These are phyloP conservation scores for Salvelinus namaycush DNA, from an alignment of 2,113 vertebrate genomes.

Conservation along the genomic window DNA sequence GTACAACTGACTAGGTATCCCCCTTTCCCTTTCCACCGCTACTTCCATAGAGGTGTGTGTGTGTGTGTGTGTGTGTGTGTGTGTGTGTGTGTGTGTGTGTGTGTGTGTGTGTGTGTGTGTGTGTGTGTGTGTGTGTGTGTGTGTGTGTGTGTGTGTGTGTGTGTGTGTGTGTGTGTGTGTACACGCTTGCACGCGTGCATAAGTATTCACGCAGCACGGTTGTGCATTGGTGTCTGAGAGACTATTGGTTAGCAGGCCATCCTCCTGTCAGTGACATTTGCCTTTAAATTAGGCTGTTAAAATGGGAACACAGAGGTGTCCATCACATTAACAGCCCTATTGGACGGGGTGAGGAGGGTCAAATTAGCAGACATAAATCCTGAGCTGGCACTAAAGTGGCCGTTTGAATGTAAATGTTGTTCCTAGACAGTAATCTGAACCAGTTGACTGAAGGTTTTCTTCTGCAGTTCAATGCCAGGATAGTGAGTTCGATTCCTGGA, in stretches of 20 bases:
- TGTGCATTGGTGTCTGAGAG: slow-evolving; percentile 9
- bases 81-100: too few relatives aligned
- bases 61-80: too few relatives aligned
- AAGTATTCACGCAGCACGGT: not conserved
- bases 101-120: too few relatives aligned
- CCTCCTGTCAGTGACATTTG: slow-evolving; percentile 56
- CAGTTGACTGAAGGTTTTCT: not conserved
- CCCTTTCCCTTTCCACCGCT: too few relatives aligned
- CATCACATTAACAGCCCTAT: slow-evolving; percentile 20
- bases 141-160: too few relatives aligned
- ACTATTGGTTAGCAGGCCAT: not conserved
- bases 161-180: not conserved
- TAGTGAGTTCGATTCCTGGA: too few relatives aligned
- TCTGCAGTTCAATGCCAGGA: too few relatives aligned
- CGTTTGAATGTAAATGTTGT: too few relatives aligned
- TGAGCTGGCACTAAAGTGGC: not conserved
- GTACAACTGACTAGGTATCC: too few relatives aligned
- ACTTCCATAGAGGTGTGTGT: too few relatives aligned
- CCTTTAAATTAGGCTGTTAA: slow-evolving; percentile 52
- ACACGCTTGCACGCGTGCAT: not conserved
- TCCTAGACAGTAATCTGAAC: not conserved
- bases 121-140: too few relatives aligned
- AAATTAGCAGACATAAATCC: not conserved
- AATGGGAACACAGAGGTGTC: slow-evolving; percentile 23
- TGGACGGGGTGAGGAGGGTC: not conserved